Conservation (phyloP, 2,797 vertebrate genomes). For the Pipistrellus kuhlii region DNA sequence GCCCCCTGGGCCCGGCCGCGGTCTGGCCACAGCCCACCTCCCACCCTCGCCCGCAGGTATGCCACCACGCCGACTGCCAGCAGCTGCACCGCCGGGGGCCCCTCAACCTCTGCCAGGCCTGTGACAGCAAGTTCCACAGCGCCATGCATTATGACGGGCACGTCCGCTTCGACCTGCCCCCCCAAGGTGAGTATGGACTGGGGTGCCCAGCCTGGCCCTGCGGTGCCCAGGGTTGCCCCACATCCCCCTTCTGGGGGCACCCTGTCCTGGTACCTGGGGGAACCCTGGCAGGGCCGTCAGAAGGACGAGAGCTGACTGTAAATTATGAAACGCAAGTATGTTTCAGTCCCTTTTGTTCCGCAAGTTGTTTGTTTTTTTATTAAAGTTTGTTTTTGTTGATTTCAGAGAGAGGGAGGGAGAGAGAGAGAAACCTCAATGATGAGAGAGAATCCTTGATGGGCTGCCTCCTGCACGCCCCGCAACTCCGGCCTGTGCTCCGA, state of each 20-base stretch:
- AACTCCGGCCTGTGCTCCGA: no score
- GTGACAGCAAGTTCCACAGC: slow-evolving; percentile 92
- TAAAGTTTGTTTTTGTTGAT: no score
- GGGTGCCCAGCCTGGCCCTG: accelerated
- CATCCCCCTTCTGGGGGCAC: background rate
- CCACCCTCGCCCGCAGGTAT: slow-evolving; percentile 88
- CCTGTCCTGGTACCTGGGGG: background rate
- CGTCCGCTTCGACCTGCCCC: slow-evolving; percentile 93
- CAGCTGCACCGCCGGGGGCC: slow-evolving; percentile 92
- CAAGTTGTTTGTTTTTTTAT: background rate
- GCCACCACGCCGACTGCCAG: slow-evolving; percentile 93
- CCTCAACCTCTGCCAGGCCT: slow-evolving; percentile 94
- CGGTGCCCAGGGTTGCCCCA: background rate
- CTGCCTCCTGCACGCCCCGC: no score
- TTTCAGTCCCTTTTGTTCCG: background rate
- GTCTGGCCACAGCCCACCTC: accelerated
- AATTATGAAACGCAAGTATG: background rate
- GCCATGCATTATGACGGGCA: slow-evolving; percentile 95
- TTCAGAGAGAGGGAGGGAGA: no score
- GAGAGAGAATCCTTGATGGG: no score
- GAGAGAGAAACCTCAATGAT: no score
- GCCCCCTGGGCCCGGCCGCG: accelerated
- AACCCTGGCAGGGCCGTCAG: background rate
- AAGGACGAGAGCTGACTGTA: background rate
- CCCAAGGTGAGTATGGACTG: slow-evolving; percentile 89